Evolutionary conservation across 2,888 invertebrate species (phyloP), one percentile per base, ranked within the genome.

Genomic region (Hirtodrosophila histrioides): DNA sequence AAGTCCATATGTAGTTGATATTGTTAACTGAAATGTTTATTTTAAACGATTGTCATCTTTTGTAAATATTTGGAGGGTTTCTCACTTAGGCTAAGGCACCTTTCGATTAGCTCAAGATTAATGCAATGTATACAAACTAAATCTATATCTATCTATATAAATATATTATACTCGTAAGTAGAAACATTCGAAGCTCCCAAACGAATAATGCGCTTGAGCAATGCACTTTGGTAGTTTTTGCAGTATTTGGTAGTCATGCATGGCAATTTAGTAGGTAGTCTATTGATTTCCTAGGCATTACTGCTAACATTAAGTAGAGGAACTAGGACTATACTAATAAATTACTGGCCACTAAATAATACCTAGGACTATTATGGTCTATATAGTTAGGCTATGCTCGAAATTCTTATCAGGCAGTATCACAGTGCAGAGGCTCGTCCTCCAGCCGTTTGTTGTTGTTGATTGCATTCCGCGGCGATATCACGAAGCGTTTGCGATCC

Each of bases 401-500:
- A 17, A 63, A 53, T 45, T 57, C 37, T 56, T 51, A 40, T 62
- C 54, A 70, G 69, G 72, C 88, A 82, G 72, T 89, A 90, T 89
- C 90, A 89, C 90, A 90, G 88, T 80, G 81, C 70, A 89, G 81
- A 63, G 75, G 90, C 36, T 90, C 78, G 50, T 74, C 79, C 53
- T 78, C 88, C 45, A 53, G 60, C 31, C 68, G 68, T 65, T 83
- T 76, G 44, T 89, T 86, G 48, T 83, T 76, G 44, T 89, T 86
- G 48, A 74, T 83, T 50, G 87, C 80, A 71, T 89, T 89, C 23
- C 80, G 80, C 27, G 89, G 89, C 60, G 89, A 90, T 58, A 89
- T 90, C 69, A 89, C 90, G 57, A 82, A 79, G 51, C 72, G 72
- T 29, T 89, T 90, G 44, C 89, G 90, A 69, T 71, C 81, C 49